Percentiles rank a stretch among this genome's conserved stretches.
Evolutionary conservation across 2,113 vertebrate species (phyloP).

Genomic region (Hipposideros armiger): DNA sequence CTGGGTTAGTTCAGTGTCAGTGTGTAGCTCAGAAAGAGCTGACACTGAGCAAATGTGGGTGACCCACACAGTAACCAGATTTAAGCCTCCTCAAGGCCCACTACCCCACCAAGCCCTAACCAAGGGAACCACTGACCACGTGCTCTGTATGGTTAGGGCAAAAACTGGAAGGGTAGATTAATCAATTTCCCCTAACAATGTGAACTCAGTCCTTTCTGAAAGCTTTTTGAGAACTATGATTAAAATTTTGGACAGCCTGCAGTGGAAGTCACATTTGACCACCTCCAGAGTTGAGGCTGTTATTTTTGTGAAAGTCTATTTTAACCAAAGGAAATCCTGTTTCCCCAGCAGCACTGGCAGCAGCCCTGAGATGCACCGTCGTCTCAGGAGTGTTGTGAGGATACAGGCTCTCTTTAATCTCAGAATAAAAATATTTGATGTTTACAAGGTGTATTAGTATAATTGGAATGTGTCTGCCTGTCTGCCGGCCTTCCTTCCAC

Average conservation of each 20-base stretch:
- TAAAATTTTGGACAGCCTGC: conserved; percentile 52
- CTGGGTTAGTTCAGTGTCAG: neutral
- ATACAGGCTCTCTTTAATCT: conserved; percentile 83
- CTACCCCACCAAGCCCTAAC: neutral
- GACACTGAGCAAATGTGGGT: neutral
- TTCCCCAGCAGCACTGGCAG: conserved; percentile 79
- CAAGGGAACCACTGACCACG: neutral
- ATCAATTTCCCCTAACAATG: neutral
- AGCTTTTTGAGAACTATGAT: conserved; percentile 33
- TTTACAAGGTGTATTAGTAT: conserved; percentile 85
- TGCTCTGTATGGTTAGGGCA: neutral
- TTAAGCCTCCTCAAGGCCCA: neutral
- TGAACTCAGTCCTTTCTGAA: conserved; percentile 26
- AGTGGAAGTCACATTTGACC: conserved; percentile 72
- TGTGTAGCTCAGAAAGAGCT: neutral
- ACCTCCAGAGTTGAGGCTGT: conserved; percentile 75
- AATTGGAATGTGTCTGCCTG: conserved; percentile 85
- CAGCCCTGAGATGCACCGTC: conserved; percentile 67
- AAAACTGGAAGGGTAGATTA: neutral
- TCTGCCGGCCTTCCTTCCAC: conserved; percentile 83
- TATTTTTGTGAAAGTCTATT: conserved; percentile 83
- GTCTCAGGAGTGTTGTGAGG: conserved; percentile 80
- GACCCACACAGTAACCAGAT: neutral
- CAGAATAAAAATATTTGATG: conserved; percentile 85
- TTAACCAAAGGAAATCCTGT: conserved; percentile 85